phyloP scores from a whole-genome alignment of 2,797 vertebrate species.

The Paguma larvata region DNA sequence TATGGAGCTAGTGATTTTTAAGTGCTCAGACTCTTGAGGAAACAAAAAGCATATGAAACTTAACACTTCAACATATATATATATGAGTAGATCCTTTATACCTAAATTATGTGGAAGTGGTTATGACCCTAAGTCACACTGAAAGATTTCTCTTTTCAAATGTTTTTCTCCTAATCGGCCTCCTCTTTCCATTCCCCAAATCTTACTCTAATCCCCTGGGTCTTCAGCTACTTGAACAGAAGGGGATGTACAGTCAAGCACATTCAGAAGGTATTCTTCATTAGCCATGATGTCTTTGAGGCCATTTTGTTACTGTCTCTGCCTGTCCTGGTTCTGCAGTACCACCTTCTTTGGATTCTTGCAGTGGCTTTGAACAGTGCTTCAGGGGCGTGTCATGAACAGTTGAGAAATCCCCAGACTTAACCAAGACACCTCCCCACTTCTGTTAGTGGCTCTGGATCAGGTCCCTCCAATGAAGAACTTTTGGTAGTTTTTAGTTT shows the following conservation, averaged over 20 bases:
- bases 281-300: neutral
- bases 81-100: neutral
- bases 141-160: slow-evolving; percentile 17
- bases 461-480: neutral
- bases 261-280: neutral
- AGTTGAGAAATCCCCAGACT: neutral
- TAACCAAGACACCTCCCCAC: neutral
- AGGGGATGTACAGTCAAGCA: neutral
- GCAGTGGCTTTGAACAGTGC: neutral
- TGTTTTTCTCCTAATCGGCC: neutral
- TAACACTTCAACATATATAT: slow-evolving; percentile 21
- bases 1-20: slow-evolving; percentile 47
- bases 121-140: neutral
- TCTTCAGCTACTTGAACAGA: neutral
- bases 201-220: neutral
- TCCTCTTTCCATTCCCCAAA: neutral
- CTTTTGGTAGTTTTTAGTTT: neutral
- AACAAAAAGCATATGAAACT: neutral
- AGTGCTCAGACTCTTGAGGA: slow-evolving; percentile 58
- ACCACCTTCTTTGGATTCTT: neutral
- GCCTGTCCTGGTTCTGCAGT: neutral
- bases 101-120: neutral
- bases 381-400: neutral
- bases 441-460: neutral
- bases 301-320: neutral